phyloP scores from a whole-genome alignment of 1,140 invertebrate species.

The Batillaria attramentaria region DNA sequence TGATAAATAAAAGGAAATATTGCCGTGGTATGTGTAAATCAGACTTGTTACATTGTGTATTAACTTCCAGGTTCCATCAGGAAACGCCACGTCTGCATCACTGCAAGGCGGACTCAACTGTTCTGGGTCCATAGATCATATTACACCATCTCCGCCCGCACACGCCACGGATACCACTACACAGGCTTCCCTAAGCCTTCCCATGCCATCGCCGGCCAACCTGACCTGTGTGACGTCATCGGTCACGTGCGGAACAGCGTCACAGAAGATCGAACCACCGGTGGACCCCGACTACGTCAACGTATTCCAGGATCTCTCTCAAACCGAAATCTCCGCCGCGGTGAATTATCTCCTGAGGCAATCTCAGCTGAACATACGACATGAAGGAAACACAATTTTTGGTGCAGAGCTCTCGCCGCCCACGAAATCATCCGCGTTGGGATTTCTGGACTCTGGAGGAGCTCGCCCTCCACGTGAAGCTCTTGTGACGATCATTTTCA shows the following conservation, averaged over 20 bases:
- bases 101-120: too few species aligned
- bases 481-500: slow-evolving; percentile 49
- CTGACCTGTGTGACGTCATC: neutral
- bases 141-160: neutral
- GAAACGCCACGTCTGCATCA: too few species aligned
- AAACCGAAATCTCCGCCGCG: slow-evolving; percentile 32
- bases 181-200: neutral
- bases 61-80: too few species aligned
- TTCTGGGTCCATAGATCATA: too few species aligned
- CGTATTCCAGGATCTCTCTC: slow-evolving; percentile 36
- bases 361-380: neutral
- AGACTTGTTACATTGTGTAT: too few species aligned
- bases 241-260: neutral
- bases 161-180: neutral
- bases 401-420: slow-evolving; percentile 38
- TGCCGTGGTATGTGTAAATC: too few species aligned
- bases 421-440: slow-evolving; percentile 36
- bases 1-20: too few species aligned
- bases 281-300: slow-evolving; percentile 22
- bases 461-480: slow-evolving; percentile 53
- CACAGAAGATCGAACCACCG: slow-evolving; percentile 1
- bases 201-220: neutral
- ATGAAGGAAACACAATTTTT: slow-evolving; percentile 20
- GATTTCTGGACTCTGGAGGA: slow-evolving; percentile 38
- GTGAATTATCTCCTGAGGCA: slow-evolving; percentile 28